phyloP scores from a whole-genome alignment of 2,797 vertebrate genomes.

The Percopsis omiscomaycus region DNA sequence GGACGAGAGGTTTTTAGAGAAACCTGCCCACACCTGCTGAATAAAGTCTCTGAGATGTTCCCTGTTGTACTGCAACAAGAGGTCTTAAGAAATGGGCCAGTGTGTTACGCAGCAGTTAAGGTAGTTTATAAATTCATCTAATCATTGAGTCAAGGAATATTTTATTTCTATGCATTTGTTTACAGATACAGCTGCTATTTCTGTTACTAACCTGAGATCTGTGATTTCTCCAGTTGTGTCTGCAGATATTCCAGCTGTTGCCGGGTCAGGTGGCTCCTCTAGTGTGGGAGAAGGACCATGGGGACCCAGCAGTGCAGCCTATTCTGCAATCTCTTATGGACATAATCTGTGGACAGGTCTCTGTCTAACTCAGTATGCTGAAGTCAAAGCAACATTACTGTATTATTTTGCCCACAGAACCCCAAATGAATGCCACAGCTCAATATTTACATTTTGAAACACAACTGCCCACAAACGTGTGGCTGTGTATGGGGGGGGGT shows the following conservation, averaged over 20 bases:
- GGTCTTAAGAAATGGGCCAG: constrained; percentile 31
- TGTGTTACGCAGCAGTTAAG: constrained; percentile 82
- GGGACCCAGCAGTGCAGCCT: constrained; percentile 56
- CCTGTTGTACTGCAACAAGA: constrained; percentile 67
- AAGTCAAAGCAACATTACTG: too few species aligned
- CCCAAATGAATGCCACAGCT: too few species aligned
- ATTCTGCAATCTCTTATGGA: constrained; percentile 82
- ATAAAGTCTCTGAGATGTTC: constrained; percentile 72
- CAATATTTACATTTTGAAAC: neutral
- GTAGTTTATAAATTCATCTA: constrained; percentile 46
- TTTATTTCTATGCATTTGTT: neutral
- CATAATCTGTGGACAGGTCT: constrained; percentile 78
- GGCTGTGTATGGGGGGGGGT: too few species aligned
- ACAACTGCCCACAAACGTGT: too few species aligned
- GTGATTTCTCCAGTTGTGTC: constrained; percentile 76
- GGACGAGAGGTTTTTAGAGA: constrained; percentile 76
- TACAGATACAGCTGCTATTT: neutral
- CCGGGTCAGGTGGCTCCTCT: constrained; percentile 69
- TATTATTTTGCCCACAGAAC: too few species aligned
- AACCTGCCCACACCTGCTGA: constrained; percentile 67
- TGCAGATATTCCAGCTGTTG: constrained; percentile 85
- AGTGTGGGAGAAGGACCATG: constrained; percentile 66
- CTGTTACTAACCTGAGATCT: constrained; percentile 26
- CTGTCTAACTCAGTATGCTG: neutral
- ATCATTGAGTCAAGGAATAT: neutral